phyloP scores from a whole-genome alignment of 92 coral and sea anemone species.

The Pocillopora grandis region DNA sequence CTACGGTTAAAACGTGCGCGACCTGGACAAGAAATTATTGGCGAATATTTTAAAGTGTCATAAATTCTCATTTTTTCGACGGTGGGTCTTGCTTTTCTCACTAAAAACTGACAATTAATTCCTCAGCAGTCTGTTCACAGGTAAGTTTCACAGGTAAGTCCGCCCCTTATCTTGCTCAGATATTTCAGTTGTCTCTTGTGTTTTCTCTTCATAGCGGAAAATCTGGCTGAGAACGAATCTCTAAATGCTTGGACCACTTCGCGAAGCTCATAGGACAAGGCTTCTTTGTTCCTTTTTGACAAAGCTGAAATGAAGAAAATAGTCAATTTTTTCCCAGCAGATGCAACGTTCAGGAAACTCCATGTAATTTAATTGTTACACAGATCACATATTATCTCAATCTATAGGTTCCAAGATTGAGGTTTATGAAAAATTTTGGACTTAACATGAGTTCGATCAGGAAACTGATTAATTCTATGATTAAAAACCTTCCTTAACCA shows the following conservation, averaged over 20 bases:
- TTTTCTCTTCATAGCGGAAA: slow-evolving; percentile 12
- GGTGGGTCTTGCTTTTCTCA: not conserved
- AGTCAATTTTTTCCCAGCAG: not conserved
- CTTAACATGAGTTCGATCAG: too few relatives aligned
- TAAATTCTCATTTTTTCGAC: too few relatives aligned
- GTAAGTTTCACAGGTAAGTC: not conserved
- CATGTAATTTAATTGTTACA: not conserved
- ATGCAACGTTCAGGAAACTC: not conserved
- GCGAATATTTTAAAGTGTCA: not conserved
- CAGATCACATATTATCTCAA: not conserved
- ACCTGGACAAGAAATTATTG: too few relatives aligned
- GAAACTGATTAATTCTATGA: too few relatives aligned
- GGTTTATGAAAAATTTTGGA: too few relatives aligned
- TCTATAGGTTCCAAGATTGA: too few relatives aligned
- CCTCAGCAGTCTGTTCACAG: not conserved
- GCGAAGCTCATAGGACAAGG: not conserved
- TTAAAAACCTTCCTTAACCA: too few relatives aligned
- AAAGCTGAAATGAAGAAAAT: not conserved
- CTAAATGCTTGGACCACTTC: not conserved
- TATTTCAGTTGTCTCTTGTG: slow-evolving; percentile 2
- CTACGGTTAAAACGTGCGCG: too few relatives aligned
- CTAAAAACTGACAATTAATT: not conserved
- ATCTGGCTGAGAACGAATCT: not conserved
- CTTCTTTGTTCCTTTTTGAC: slow-evolving; percentile 1
- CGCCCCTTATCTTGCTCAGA: not conserved